Percentiles rank a stretch among this genome's conserved stretches.
Evolutionary conservation across 1,140 invertebrate species (phyloP).

Genomic region (Triops cancriformis): DNA sequence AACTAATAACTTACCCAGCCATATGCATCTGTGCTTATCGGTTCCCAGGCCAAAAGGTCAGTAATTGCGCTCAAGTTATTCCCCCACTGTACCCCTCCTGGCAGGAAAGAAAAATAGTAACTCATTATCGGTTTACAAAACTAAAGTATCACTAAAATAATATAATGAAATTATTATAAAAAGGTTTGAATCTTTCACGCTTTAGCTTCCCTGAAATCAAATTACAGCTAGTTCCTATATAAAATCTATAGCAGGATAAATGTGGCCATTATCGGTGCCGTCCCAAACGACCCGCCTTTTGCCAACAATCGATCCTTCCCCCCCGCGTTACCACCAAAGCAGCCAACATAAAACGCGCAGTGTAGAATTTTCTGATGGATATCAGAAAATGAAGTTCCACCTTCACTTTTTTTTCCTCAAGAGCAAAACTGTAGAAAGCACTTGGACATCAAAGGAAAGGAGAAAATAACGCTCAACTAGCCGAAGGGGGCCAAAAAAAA

Average conservation of each 20-base stretch:
- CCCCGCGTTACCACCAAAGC: not conserved
- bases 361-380: not conserved
- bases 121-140: not conserved
- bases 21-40: not conserved
- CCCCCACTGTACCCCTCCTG: not conserved
- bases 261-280: constrained; percentile 8
- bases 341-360: not conserved
- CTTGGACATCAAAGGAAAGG: no score
- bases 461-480: no score
- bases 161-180: not conserved
- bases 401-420: not conserved
- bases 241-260: constrained; percentile 14
- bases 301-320: not conserved
- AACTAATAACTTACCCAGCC: not conserved
- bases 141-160: not conserved
- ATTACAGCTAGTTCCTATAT: not conserved
- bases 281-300: constrained; percentile 12
- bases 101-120: not conserved
- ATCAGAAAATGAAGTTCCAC: constrained; percentile 5
- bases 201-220: not conserved
- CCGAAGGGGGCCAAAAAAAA: no score
- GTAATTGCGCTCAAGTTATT: not conserved
- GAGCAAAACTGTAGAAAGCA: not conserved
- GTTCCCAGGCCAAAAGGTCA: not conserved
- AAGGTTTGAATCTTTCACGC: not conserved